Evolutionary conservation across 2,113 vertebrate genomes (phyloP), one percentile per base, ranked within the genome.

Genomic region (Erythrocercus mccallii): DNA sequence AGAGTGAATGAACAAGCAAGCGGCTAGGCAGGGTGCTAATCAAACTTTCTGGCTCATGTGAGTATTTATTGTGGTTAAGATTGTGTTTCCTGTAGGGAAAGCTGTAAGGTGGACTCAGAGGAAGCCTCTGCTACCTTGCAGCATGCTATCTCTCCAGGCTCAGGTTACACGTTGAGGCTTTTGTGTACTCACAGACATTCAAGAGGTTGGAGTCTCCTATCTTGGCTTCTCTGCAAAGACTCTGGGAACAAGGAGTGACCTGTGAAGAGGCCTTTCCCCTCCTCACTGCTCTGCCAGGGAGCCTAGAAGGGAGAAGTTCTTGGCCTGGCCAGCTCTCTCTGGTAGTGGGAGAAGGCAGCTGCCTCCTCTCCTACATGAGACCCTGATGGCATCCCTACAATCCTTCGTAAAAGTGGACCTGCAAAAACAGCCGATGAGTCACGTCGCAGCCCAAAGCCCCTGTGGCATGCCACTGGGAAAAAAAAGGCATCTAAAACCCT

Each of bases 171-270:
- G 40, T 44, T 40, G 48, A 82, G 17, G 24, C 31, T 64, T 47
- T 60, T 71, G 19, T 3, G 1, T 1, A 2, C 37, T 71, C 4
- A 4, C 0, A 0, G 25, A 72, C 0, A 0, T 13, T 18, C 12
- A 20, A 57, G 37, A 68, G 25, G 13, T 45, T 76, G 45, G 37
- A 80, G 40, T 33, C 56, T 84, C 28, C 10, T 33, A 18, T 38
- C 15, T 13, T 8, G 2, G 9, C 33, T 88, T 69, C 77, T 38
- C 60, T 37, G 25, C 50, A 57, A 72, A 72, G 58, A 42, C 35
- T 83, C 45, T 58, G 68, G 48, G n/a, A 72, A 47, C 19, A 16
- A 19, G 15, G 61, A 81, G n/a, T 48, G 57, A 76, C 37, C 37
- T n/a, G 1, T 23, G 45, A 51, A 87, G 74, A 69, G 37, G 37